phyloP scores from a whole-genome alignment of 2,888 invertebrate genomes.

The Sarcophaga variegata region DNA sequence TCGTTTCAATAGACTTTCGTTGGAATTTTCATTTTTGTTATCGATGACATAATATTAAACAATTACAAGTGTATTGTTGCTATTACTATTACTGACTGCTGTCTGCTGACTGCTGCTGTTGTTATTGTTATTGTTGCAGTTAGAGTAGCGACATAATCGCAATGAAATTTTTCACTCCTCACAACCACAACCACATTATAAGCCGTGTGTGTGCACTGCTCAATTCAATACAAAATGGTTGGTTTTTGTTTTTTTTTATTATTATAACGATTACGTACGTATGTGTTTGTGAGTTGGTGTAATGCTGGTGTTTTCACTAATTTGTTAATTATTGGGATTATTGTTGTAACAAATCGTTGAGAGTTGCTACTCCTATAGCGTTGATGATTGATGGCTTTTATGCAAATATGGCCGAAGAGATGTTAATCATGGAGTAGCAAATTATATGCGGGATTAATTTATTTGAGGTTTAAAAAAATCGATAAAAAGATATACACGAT shows the following conservation, averaged over 20 bases:
- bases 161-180: slow-evolving; percentile 21
- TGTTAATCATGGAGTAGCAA: too few species aligned
- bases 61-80: slow-evolving; percentile 46
- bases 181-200: background rate
- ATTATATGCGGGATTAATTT: too few species aligned
- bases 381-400: background rate
- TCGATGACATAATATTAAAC: slow-evolving; percentile 54
- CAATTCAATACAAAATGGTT: background rate
- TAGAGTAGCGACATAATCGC: slow-evolving; percentile 50
- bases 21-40: slow-evolving; percentile 38
- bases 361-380: slow-evolving; percentile 9
- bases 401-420: background rate
- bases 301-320: slow-evolving; percentile 45
- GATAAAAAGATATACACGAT: too few species aligned
- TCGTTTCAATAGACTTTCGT: background rate
- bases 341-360: background rate
- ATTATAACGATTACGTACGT: background rate
- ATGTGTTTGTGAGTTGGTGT: background rate
- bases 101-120: slow-evolving; percentile 24
- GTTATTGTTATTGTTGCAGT: background rate
- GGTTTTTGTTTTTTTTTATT: too few species aligned
- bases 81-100: background rate
- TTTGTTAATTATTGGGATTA: slow-evolving; percentile 54
- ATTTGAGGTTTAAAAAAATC: too few species aligned
- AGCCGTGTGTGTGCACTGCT: background rate